Evolutionary conservation across 2,888 invertebrate genomes (phyloP), one percentile per base, ranked within the genome.

Genomic region (Diarsia brunnea): DNA sequence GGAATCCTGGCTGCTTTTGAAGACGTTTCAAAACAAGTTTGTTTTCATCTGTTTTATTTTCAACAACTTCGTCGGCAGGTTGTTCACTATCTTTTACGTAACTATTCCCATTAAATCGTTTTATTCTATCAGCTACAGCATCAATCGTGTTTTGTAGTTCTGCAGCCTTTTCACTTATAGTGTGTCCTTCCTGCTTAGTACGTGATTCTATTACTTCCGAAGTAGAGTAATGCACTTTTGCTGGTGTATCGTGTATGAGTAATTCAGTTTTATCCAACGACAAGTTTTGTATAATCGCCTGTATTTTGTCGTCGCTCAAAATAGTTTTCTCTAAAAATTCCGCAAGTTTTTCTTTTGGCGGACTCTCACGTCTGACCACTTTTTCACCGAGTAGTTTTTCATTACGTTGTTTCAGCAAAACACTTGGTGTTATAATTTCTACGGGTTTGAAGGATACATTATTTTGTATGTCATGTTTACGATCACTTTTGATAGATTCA

Each of bases 241-340:
- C 82, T 55, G 88, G 78, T 60, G 88, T 84, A 10, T 91, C 88
- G 61, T 84, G 84, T 77, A 89, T 86, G 16, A 91, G 87, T 78
- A 89, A 86, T 73, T 92, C 92, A 51, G 87, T 84, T 87, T 92
- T 92, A 87, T 95, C 94, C 81, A 96, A 90, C 49, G 96, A 95
- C 78, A 96, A 90, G 82, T 96, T 96, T 78, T 96, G 94, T 82
- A 96, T 95, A 84, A 96, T 95, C 1, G 95, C 93, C 85, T 95
- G 94, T 88, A 96, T 93, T 92, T 96, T 96, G 83, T 95, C 94
- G 90, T 95, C 94, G 79, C 94, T 94, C 69, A 96, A 93, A 90
- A 96, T 92, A 81, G 95, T 95, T 91, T 96, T 96, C 87, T 96
- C 96, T 51, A 96, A 88, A 86, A 95, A 96, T 87, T 95, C 95